phyloP scores from a whole-genome alignment of 2,797 vertebrate species.

The Mionectes olivaceus region DNA sequence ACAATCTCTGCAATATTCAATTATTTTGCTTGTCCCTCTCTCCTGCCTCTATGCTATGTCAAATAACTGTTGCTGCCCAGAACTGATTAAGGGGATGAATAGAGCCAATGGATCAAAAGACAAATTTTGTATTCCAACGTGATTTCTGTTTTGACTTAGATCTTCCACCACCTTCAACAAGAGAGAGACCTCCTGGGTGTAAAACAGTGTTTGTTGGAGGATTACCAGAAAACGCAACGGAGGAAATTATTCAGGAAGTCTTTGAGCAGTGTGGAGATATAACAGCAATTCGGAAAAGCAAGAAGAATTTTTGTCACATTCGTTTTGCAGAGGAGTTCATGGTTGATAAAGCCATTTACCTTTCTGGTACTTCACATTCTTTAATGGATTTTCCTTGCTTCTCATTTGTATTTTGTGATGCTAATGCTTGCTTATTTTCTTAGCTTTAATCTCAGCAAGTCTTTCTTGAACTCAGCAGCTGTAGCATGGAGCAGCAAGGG shows the following conservation, averaged over 20 bases:
- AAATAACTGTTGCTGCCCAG: neutral
- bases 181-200: constrained; percentile 89
- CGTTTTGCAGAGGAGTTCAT: constrained; percentile 90
- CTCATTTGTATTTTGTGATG: constrained; percentile 66
- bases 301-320: constrained; percentile 94
- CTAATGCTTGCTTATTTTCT: constrained; percentile 52
- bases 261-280: constrained; percentile 91
- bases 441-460: constrained; percentile 41
- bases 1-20: neutral
- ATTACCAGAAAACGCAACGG: constrained; percentile 88
- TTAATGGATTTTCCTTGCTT: constrained; percentile 52
- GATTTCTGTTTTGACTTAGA: constrained; percentile 77
- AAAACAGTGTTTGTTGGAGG: constrained; percentile 92
- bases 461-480: neutral
- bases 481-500: neutral
- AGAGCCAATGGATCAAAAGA: constrained; percentile 33
- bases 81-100: neutral
- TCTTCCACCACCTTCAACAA: constrained; percentile 89
- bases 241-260: constrained; percentile 90
- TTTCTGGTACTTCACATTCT: constrained; percentile 84
- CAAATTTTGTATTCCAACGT: constrained; percentile 58
- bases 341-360: constrained; percentile 92
- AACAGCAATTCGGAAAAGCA: constrained; percentile 90
- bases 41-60: neutral
- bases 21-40: neutral